Percentiles rank a stretch among this genome's conserved stretches.
phyloP scores from a whole-genome alignment of 2,797 vertebrate genomes.

The Poliocrania exsul region DNA sequence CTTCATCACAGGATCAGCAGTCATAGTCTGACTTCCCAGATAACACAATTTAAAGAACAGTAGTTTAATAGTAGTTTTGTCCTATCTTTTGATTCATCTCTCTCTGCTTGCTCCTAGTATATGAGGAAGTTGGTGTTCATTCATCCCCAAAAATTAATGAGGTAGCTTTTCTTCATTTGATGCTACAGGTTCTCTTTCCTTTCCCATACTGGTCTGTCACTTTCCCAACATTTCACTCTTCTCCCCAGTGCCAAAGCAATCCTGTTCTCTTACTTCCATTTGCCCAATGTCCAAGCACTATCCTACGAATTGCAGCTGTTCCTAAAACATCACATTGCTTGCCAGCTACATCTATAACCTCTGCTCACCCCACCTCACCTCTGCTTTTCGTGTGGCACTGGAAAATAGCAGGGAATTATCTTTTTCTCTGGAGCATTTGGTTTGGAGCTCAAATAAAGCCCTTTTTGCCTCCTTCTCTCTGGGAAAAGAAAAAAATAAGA shows the following conservation, averaged over 20 bases:
- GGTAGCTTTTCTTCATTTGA: not conserved
- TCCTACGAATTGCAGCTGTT: not conserved
- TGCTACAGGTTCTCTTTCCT: not conserved
- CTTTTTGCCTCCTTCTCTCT: not conserved
- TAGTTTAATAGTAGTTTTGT: not conserved
- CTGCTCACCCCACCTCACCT: not conserved
- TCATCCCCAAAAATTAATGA: not conserved
- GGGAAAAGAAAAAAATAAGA: fast-evolving
- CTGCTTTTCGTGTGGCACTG: not conserved
- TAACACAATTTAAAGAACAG: not conserved
- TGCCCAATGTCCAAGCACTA: not conserved
- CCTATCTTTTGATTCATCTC: not conserved
- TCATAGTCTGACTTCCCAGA: not conserved
- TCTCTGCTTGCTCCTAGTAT: not conserved
- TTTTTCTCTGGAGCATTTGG: not conserved
- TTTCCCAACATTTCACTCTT: not conserved
- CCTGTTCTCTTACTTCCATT: not conserved
- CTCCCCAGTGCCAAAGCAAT: not conserved
- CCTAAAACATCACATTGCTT: not conserved
- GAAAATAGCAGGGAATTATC: not conserved
- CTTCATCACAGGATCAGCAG: not conserved
- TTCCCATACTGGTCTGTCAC: not conserved
- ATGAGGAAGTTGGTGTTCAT: not conserved
- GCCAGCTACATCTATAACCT: not conserved
- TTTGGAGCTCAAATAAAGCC: not conserved